Conservation (phyloP, 2,797 vertebrate species). For the Sarcophilus harrisii region DNA sequence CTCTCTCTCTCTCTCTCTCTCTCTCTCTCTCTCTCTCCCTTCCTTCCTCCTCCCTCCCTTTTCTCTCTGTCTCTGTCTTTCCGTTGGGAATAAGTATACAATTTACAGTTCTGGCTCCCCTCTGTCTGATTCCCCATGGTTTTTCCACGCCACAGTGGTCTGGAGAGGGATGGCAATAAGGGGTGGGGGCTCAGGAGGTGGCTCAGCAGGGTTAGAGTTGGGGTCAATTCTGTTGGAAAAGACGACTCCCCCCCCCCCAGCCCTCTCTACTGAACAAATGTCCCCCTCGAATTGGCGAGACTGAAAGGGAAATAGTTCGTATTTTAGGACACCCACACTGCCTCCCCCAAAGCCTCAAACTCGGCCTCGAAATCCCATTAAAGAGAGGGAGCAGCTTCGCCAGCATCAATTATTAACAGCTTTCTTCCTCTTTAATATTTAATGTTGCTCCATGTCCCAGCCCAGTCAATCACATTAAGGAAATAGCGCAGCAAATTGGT, state of each 20-base stretch:
- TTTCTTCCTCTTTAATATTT: conserved; percentile 87
- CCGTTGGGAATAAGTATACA: not conserved
- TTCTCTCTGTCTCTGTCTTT: not conserved
- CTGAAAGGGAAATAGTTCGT: conserved; percentile 24
- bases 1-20: not conserved
- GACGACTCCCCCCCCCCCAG: not conserved
- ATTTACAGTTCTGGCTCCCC: not conserved
- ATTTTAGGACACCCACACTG: conserved; percentile 57
- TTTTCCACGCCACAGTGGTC: not conserved
- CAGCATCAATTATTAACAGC: conserved; percentile 87
- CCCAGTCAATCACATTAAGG: conserved; percentile 82
- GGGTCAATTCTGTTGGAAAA: not conserved
- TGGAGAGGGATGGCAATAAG: not conserved
- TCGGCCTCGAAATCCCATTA: conserved; percentile 76
- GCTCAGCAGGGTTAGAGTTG: not conserved
- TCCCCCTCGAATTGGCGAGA: conserved; percentile 48
- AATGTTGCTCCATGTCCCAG: conserved; percentile 83
- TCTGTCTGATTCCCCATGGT: not conserved
- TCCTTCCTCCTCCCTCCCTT: no score
- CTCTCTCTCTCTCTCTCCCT: not conserved
- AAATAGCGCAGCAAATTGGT: conserved; percentile 79
- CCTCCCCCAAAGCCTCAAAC: conserved; percentile 52
- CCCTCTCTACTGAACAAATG: not conserved
- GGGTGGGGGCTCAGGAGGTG: not conserved
- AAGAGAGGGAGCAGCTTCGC: conserved; percentile 81